Base-by-base conservation (phyloP, 2,888 invertebrate species). In the Aromia moschata region DNA sequence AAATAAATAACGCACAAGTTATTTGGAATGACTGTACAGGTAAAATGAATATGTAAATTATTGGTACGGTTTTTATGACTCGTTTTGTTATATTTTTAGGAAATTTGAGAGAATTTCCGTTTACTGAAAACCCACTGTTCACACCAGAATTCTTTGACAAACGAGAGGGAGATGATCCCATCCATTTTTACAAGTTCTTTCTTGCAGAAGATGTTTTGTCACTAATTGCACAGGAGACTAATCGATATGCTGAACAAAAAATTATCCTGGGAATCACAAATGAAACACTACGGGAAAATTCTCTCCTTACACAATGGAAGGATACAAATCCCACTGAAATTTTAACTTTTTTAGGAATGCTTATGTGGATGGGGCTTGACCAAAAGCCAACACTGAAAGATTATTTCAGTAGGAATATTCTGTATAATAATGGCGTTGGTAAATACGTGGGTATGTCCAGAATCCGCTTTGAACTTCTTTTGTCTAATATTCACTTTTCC, bases 321-420 rank as follows among this genome's bases (percentile, higher is more conserved):
- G 25, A 25, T 25, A 25, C 25, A n/a, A n/a, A 25, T 25, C 7
- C 25, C 7, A 5, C 25, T 10, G 67, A 66, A 59, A 45, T 69
- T 36, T 52, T 54, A 14, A 33, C 12, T 25, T 64, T 69, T 62
- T 47, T 68, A 17, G 63, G 62, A 15, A 30, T 68, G 14, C 16
- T 62, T 10, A 44, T 65, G 25, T 64, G 65, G 66, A 68, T 69
- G 62, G 60, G 66, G 9, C 52, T 67, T 46, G 46, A 55, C 12
- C 41, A 64, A 58, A 59, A 56, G 20, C 60, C 62, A 38, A 60
- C 33, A 25, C 46, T 65, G 20, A 36, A 16, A 45, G 58, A 62
- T 40, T 62, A 62, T 33, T 62, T 38, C 15, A 44, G 45, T n/a
- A 41, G 11, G 11, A 44, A 55, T 41, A 17, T 51, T 37, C 12